Conservation (phyloP, 2,888 invertebrate species). For the Sicus ferrugineus region DNA sequence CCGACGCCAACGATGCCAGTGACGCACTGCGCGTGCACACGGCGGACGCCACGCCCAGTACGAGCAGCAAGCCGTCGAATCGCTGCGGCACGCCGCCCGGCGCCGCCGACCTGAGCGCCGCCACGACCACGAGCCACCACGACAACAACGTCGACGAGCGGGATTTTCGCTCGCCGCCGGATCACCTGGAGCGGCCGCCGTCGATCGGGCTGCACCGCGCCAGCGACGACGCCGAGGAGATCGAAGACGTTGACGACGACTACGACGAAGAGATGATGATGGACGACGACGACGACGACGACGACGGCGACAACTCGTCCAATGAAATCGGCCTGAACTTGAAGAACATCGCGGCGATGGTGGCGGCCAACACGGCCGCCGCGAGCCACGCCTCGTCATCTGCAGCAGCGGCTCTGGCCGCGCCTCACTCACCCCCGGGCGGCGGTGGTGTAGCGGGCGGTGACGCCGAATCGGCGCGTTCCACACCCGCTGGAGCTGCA, state of each 20-base stretch:
- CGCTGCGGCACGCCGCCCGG: constrained; percentile 43
- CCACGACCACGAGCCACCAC: constrained; percentile 9
- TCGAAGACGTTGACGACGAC: constrained; percentile 55
- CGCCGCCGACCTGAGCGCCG: constrained; percentile 44
- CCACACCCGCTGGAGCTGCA: constrained; percentile 51
- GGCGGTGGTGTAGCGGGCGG: constrained; percentile 41
- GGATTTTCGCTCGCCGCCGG: constrained; percentile 26
- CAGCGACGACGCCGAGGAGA: constrained; percentile 44
- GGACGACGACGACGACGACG: constrained; percentile 63
- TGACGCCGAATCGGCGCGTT: constrained; percentile 56
- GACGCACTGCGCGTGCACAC: constrained; percentile 33
- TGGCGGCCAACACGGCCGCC: constrained; percentile 51
- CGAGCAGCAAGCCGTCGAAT: constrained; percentile 45
- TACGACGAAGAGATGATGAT: constrained; percentile 63
- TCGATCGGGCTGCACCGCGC: constrained; percentile 21
- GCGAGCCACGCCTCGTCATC: constrained; percentile 51
- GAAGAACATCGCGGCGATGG: constrained; percentile 69
- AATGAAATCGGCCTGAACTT: constrained; percentile 72
- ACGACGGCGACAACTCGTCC: constrained; percentile 70
- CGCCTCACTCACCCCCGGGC: constrained; percentile 42
- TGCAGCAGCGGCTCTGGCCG: constrained; percentile 43
- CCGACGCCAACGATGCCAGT: constrained; percentile 33
- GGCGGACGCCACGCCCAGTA: constrained; percentile 38
- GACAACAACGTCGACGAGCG: constrained; percentile 38
- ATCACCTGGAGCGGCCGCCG: constrained; percentile 38